Percentiles rank a stretch among this genome's conserved stretches.
These are phyloP conservation scores for Ectobius pallidus DNA, from an alignment of 2,888 invertebrate species.

Conservation along the genomic window DNA sequence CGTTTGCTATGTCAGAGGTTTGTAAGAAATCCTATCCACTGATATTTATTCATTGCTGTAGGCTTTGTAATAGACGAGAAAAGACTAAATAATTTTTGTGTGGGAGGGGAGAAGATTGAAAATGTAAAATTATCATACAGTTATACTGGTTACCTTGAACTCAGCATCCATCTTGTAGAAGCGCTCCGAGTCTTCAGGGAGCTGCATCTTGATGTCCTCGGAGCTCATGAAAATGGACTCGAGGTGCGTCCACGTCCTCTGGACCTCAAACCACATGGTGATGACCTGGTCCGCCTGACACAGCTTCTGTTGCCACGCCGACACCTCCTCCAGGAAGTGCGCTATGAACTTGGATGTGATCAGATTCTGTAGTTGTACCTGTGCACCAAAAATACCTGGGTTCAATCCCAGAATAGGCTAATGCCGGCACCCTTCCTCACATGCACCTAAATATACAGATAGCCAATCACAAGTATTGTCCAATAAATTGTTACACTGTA, in stretches of 20 bases:
- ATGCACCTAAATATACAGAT: too few relatives aligned
- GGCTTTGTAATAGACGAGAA: too few relatives aligned
- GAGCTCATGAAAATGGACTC: constrained; percentile 98
- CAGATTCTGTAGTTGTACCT: constrained; percentile 94
- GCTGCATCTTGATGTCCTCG: constrained; percentile 92
- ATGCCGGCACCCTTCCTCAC: too few relatives aligned
- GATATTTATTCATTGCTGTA: too few relatives aligned
- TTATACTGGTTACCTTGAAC: constrained; percentile 72
- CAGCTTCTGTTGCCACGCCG: constrained; percentile 90
- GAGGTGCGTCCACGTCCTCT: constrained; percentile 95
- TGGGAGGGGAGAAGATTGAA: too few relatives aligned
- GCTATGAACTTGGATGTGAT: constrained; percentile 97
- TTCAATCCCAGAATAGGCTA: too few relatives aligned
- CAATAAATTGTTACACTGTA: too few relatives aligned
- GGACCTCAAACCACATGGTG: constrained; percentile 93
- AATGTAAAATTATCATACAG: too few relatives aligned
- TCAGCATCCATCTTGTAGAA: constrained; percentile 91
- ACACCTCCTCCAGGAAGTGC: constrained; percentile 93
- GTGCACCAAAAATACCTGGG: constrained; percentile 40
- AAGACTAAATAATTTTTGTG: too few relatives aligned
- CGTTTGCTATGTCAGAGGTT: too few relatives aligned
- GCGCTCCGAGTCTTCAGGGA: constrained; percentile 91
- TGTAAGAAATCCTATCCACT: too few relatives aligned
- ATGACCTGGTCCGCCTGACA: constrained; percentile 94
- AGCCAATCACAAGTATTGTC: too few relatives aligned